These are phyloP conservation scores for Callopanchax toddi DNA, from an alignment of 2,113 vertebrate genomes.

Conservation along the genomic window DNA sequence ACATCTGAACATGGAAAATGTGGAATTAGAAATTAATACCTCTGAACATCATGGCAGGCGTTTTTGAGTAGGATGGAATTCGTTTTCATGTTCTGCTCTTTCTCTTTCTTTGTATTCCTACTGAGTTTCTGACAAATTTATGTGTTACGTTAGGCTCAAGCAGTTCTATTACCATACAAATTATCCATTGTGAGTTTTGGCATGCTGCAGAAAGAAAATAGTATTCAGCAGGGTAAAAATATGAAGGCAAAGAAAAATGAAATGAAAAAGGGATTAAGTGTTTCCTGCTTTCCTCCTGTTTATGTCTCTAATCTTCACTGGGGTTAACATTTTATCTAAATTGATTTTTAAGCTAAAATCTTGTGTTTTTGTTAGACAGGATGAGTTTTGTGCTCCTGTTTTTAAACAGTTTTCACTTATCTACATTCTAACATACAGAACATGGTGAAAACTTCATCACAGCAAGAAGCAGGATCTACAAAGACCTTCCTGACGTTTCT, in stretches of 20 bases:
- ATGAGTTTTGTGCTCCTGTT: constrained; percentile 18
- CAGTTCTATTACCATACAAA: constrained; percentile 81
- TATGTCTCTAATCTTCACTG: constrained; percentile 70
- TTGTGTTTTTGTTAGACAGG: constrained; percentile 27
- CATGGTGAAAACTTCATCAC: constrained; percentile 48
- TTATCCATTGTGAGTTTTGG: constrained; percentile 73
- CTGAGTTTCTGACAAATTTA: constrained; percentile 86
- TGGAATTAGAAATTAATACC: constrained; percentile 94
- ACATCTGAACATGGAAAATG: constrained; percentile 85
- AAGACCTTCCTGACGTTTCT: constrained; percentile 6
- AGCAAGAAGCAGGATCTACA: constrained; percentile 5
- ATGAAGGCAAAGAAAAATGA: constrained; percentile 58
- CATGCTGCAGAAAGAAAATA: constrained; percentile 67
- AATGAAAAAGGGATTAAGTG: constrained; percentile 72
- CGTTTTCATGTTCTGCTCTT: constrained; percentile 72
- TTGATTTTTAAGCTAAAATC: constrained; percentile 69
- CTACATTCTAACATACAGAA: constrained; percentile 29
- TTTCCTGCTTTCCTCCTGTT: constrained; percentile 63
- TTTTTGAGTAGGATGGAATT: constrained; percentile 81
- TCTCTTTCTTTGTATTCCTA: constrained; percentile 78
- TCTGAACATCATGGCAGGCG: constrained; percentile 77
- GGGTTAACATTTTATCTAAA: constrained; percentile 78
- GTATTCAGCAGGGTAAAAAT: constrained; percentile 63
- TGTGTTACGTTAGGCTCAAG: constrained; percentile 83
- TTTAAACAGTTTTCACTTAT: constrained; percentile 49